These are phyloP conservation scores for Dynastes maya DNA, from an alignment of 2,888 invertebrate species.

Conservation along the genomic window DNA sequence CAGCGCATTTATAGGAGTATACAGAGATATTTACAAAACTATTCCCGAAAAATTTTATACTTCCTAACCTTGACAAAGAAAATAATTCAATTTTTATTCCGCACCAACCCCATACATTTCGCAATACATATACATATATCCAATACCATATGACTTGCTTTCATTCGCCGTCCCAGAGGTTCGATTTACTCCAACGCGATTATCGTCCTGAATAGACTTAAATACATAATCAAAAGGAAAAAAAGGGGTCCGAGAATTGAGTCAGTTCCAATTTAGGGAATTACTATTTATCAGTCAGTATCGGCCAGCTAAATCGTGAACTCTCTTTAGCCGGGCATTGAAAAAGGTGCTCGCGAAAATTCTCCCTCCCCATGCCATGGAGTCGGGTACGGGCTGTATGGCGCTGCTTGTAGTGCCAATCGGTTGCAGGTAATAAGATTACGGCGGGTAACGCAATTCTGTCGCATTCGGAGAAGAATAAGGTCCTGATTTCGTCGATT, in stretches of 20 bases:
- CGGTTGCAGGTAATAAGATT: conserved; percentile 5
- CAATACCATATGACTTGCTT: too few species aligned
- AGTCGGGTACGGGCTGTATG: not conserved
- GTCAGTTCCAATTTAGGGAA: conserved; percentile 19
- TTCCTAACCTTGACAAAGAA: too few species aligned
- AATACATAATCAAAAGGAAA: conserved; percentile 14
- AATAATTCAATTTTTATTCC: too few species aligned
- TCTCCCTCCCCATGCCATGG: not conserved
- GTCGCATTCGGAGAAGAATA: not conserved
- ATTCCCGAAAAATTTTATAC: too few species aligned
- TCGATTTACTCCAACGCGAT: not conserved
- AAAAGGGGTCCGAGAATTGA: conserved; percentile 4
- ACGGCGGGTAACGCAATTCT: not conserved
- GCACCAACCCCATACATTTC: too few species aligned
- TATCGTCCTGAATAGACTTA: conserved; percentile 8
- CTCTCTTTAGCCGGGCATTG: too few species aligned
- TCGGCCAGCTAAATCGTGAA: too few species aligned
- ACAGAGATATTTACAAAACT: too few species aligned
- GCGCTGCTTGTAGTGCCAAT: not conserved
- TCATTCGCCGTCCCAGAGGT: not conserved
- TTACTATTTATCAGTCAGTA: not conserved
- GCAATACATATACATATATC: too few species aligned
- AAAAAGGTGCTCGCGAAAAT: not conserved
- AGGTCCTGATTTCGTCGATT: conserved; percentile 6
- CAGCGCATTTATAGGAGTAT: too few species aligned